These are phyloP conservation scores for Microvelia longipes DNA, from an alignment of 1,140 invertebrate species.

Conservation along the genomic window DNA sequence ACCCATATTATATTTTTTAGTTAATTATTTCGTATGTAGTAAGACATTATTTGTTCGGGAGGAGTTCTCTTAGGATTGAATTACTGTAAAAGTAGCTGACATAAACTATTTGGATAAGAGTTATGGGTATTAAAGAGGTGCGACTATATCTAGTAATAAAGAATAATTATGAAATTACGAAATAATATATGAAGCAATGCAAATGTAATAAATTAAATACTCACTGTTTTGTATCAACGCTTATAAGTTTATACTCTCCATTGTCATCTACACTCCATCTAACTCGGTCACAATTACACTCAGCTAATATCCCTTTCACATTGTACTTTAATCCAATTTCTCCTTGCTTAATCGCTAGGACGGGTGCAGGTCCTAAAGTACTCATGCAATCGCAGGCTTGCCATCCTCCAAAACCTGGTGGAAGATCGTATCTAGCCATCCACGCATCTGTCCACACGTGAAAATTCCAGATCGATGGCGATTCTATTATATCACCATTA, in stretches of 20 bases:
- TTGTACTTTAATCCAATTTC: neutral
- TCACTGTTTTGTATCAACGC: neutral
- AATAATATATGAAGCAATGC: too few species aligned
- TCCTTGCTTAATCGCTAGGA: neutral
- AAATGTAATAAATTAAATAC: too few species aligned
- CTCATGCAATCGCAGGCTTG: conserved; percentile 52
- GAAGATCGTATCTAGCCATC: conserved; percentile 59
- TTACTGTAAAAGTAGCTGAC: too few species aligned
- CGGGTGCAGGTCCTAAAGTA: neutral
- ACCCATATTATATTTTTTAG: too few species aligned
- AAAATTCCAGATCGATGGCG: conserved; percentile 55
- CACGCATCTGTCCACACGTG: conserved; percentile 75
- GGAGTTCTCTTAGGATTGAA: too few species aligned
- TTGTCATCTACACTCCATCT: neutral
- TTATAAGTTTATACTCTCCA: neutral
- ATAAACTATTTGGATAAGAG: too few species aligned
- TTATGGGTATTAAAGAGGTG: too few species aligned
- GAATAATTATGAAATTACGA: too few species aligned
- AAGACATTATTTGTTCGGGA: too few species aligned
- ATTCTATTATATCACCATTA: conserved; percentile 38
- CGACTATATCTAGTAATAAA: too few species aligned
- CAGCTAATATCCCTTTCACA: neutral
- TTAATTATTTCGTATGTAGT: too few species aligned
- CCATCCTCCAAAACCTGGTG: conserved; percentile 57
- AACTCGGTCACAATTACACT: neutral